A percentile compares a stretch with the other conserved stretches of the same genome.
phyloP scores from a whole-genome alignment of 2,888 invertebrate genomes.

The Chymomyza procnemis region DNA sequence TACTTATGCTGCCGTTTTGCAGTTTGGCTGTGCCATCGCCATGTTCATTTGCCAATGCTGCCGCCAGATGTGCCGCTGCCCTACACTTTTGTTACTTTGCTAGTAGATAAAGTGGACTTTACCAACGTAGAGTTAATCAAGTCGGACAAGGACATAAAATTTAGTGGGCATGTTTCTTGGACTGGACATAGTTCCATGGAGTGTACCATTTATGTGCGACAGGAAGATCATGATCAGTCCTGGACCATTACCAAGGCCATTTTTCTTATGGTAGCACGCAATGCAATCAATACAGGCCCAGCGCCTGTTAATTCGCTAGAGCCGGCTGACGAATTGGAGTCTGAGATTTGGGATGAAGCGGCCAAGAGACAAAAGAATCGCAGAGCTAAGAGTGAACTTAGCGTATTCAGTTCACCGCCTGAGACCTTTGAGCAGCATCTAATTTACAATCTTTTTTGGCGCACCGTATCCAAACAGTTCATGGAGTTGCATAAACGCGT shows the following conservation, averaged over 20 bases:
- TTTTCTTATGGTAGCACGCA: conserved; percentile 85
- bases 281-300: conserved; percentile 81
- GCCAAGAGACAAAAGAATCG: conserved; percentile 80
- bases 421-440: conserved; percentile 82
- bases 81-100: conserved; percentile 85
- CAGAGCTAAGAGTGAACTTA: conserved; percentile 78
- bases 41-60: conserved; percentile 82
- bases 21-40: conserved; percentile 86
- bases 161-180: conserved; percentile 87
- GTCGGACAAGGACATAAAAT: conserved; percentile 82
- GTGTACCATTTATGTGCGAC: conserved; percentile 84
- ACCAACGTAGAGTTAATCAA: conserved; percentile 64
- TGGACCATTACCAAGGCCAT: conserved; percentile 80
- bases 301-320: conserved; percentile 81
- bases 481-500: conserved; percentile 79
- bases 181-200: conserved; percentile 86
- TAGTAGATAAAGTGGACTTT: conserved; percentile 85
- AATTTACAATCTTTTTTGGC: conserved; percentile 84
- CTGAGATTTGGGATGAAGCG: conserved; percentile 81
- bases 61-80: conserved; percentile 80
- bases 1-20: conserved; percentile 60
- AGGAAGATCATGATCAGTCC: conserved; percentile 55
- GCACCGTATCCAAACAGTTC: conserved; percentile 80
- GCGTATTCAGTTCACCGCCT: conserved; percentile 83
- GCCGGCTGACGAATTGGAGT: conserved; percentile 82